A percentile compares a stretch with the other conserved stretches of the same genome.
These are phyloP conservation scores for Bombus affinis DNA, from an alignment of 1,140 invertebrate species.

Conservation along the genomic window DNA sequence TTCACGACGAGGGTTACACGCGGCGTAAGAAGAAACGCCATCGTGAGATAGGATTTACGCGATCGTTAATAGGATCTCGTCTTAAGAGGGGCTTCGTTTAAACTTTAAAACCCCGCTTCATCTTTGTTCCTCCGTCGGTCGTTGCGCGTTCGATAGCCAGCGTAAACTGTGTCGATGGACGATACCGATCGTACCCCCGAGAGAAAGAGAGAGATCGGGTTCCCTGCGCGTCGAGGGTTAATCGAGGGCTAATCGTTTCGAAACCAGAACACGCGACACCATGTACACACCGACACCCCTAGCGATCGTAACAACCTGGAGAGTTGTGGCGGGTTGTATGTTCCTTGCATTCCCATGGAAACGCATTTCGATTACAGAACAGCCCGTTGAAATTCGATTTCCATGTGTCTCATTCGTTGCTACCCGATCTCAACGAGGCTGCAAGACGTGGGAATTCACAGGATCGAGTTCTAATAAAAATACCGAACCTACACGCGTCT, in stretches of 20 bases:
- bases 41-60: conserved; percentile 49
- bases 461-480: not conserved
- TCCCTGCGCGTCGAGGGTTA: conserved; percentile 40
- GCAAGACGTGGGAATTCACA: not conserved
- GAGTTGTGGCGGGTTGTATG: not conserved
- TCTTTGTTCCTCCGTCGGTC: conserved; percentile 42
- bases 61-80: conserved; percentile 75
- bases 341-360: not conserved
- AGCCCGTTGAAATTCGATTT: not conserved
- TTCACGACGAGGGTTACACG: conserved; percentile 34
- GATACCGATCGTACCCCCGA: conserved; percentile 33
- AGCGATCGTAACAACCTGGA: not conserved
- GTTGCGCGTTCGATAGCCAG: conserved; percentile 12
- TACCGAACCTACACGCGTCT: not conserved
- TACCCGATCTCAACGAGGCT: not conserved
- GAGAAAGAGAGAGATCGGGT: conserved; percentile 2
- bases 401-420: not conserved
- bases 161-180: conserved; percentile 53
- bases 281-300: conserved; percentile 16
- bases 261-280: conserved; percentile 43
- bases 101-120: conserved; percentile 58
- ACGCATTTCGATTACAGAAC: not conserved
- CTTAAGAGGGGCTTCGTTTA: conserved; percentile 75
- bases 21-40: conserved; percentile 35
- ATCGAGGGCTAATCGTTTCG: conserved; percentile 50